Conservation (phyloP, 2,888 invertebrate species). For the Byasa hedistus region DNA sequence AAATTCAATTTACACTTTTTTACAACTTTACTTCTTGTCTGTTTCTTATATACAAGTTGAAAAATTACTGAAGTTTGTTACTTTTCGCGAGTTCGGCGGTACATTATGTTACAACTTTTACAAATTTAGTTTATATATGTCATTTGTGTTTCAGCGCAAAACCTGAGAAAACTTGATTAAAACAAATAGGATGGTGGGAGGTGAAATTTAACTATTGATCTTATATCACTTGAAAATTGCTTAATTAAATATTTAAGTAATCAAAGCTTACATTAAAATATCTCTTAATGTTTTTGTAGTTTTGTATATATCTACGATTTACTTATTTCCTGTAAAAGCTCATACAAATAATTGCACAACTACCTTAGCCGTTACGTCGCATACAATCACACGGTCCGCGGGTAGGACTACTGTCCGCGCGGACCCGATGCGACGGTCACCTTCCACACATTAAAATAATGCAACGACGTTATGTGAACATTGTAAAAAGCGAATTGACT, state of each 20-base stretch:
- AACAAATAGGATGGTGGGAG: too few species aligned
- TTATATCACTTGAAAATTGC: background rate
- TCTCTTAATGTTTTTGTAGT: background rate
- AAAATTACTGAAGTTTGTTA: background rate
- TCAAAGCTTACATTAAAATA: background rate
- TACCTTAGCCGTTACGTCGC: background rate
- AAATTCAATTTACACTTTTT: background rate
- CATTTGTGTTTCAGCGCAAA: background rate
- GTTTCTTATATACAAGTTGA: background rate
- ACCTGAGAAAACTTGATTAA: too few species aligned
- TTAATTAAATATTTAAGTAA: background rate
- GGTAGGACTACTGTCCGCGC: background rate
- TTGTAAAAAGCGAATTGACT: slow-evolving; percentile 18
- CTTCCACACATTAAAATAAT: slow-evolving; percentile 12
- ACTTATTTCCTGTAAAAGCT: background rate
- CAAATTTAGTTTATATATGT: background rate
- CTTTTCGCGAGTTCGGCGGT: background rate
- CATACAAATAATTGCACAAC: background rate
- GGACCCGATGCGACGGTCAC: background rate
- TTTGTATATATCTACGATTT: background rate
- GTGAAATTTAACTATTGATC: too few species aligned
- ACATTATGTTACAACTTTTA: background rate
- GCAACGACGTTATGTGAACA: slow-evolving; percentile 6
- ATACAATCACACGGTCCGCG: background rate
- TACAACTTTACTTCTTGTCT: background rate